Percentiles rank a stretch among this genome's conserved stretches.
Conservation (phyloP, 2,113 vertebrate species). For the Oncorhynchus clarkii region DNA sequence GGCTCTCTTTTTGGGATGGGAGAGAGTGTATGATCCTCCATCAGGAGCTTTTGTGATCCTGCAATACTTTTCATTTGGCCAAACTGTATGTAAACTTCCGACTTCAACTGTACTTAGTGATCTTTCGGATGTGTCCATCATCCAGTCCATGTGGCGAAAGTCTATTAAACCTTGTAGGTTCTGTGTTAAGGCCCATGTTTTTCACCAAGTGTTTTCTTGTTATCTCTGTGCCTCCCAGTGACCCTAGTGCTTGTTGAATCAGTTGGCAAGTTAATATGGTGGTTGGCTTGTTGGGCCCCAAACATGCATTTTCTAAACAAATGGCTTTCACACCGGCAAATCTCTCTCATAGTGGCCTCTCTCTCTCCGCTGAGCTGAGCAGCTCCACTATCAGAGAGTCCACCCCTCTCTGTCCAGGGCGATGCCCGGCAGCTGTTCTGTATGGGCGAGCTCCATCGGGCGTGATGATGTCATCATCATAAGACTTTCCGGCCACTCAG, state of each 20-base stretch:
- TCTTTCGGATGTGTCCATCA: no score
- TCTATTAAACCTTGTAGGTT: not conserved
- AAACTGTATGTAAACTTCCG: not conserved
- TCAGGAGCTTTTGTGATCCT: not conserved
- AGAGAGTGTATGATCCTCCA: not conserved
- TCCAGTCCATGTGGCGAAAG: not conserved
- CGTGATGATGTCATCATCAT: not conserved
- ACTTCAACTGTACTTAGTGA: no score
- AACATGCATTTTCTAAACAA: constrained; percentile 30
- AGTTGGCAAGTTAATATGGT: constrained; percentile 49
- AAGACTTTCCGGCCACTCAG: not conserved
- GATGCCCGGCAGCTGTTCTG: constrained; percentile 36
- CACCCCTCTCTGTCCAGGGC: not conserved
- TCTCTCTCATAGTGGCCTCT: constrained; percentile 26
- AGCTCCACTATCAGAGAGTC: not conserved
- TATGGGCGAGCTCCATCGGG: not conserved
- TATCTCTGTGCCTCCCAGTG: not conserved
- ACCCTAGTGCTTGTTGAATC: not conserved
- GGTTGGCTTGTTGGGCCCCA: constrained; percentile 12
- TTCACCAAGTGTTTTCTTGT: not conserved
- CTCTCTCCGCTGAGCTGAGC: not conserved
- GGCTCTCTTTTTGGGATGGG: not conserved
- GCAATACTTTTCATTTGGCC: not conserved
- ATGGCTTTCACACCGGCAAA: constrained; percentile 17
- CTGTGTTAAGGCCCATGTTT: not conserved